phyloP scores from a whole-genome alignment of 2,888 invertebrate species.

The Arctia plantaginis region DNA sequence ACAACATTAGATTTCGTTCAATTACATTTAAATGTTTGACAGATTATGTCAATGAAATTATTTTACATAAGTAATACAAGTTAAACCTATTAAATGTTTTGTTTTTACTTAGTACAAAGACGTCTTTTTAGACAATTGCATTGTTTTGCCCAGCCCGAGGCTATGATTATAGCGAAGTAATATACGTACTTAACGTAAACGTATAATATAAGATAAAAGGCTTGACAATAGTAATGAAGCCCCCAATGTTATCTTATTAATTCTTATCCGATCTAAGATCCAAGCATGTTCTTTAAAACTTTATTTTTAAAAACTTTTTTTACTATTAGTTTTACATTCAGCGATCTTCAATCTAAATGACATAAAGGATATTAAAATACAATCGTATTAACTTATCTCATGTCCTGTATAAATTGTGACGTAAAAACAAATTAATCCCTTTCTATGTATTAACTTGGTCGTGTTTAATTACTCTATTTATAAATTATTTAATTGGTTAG shows the following conservation, averaged over 20 bases:
- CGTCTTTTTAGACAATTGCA: not conserved
- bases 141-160: not conserved
- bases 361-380: not conserved
- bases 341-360: not conserved
- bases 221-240: not conserved
- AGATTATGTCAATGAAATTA: not conserved
- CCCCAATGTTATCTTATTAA: not conserved
- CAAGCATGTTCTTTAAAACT: not conserved
- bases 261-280: not conserved
- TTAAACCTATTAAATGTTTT: not conserved
- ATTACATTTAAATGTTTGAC: not conserved
- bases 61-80: not conserved
- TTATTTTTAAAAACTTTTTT: not conserved
- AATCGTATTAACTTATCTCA: not conserved
- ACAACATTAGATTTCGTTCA: not conserved
- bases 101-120: not conserved
- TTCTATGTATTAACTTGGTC: slow-evolving; percentile 34
- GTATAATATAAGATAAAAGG: not conserved
- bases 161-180: not conserved
- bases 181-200: not conserved
- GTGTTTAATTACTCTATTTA: slow-evolving; percentile 40
- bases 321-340: not conserved
- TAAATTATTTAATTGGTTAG: slow-evolving; percentile 43
- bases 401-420: not conserved
- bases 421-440: slow-evolving; percentile 25